Evolutionary conservation across 1,140 invertebrate species (phyloP).

Genomic region (Eriocheir sinensis): DNA sequence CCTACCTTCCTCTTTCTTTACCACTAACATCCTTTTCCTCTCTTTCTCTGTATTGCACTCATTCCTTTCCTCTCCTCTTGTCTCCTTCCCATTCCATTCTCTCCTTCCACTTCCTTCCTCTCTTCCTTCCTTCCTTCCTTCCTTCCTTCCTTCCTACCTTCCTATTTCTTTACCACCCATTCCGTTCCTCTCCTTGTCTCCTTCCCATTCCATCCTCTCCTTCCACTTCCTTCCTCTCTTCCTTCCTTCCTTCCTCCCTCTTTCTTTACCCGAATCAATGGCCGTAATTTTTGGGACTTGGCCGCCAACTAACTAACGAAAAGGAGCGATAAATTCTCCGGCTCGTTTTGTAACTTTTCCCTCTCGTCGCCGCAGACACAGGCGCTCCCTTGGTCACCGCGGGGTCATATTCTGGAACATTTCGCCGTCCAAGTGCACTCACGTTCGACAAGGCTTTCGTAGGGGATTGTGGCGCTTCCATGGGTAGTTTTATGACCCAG

Average conservation of each 20-base stretch:
- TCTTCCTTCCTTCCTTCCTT: neutral
- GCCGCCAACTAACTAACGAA: neutral
- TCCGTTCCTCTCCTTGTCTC: no score
- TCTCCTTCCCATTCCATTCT: neutral
- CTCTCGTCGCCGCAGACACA: neutral
- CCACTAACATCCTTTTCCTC: neutral
- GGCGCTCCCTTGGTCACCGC: no score
- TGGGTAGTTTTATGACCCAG: no score
- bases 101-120: no score
- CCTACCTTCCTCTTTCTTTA: neutral
- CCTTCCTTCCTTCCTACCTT: neutral
- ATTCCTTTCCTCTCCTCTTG: neutral
- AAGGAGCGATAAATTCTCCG: neutral
- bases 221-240: neutral
- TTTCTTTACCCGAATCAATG: neutral
- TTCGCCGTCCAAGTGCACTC: no score
- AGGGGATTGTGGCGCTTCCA: no score
- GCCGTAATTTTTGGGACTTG: neutral
- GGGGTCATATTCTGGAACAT: no score
- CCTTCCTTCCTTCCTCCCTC: neutral
- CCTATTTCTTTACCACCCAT: neutral
- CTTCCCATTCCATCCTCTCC: neutral
- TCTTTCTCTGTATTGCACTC: neutral
- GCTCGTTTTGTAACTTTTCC: neutral
- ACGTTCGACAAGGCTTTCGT: no score